These are phyloP conservation scores for Luidia sarsii DNA, from an alignment of 53 echinoderm and acorn worm species.

Conservation along the genomic window DNA sequence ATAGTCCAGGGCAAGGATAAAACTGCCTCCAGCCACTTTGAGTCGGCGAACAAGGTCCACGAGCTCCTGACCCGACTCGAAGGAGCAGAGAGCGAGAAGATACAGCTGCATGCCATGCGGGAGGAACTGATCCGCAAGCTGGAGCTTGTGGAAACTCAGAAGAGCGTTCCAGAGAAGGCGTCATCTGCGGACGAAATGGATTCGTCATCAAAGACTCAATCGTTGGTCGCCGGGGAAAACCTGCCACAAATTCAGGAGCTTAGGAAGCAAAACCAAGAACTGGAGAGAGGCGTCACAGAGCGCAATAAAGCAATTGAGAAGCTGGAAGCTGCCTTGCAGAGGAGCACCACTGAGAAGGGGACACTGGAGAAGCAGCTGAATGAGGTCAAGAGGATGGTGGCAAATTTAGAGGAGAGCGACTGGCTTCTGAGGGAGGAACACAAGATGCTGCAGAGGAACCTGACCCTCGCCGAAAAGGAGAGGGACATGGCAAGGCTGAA, in stretches of 20 bases:
- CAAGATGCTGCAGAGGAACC: slow-evolving; percentile 2
- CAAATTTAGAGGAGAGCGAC: slow-evolving; percentile 48
- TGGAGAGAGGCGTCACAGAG: not conserved
- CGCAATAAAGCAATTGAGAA: not conserved
- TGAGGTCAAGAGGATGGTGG: slow-evolving; percentile 9
- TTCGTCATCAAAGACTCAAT: slow-evolving; percentile 1
- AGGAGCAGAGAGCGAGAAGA: slow-evolving; percentile 73
- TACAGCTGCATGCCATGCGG: slow-evolving; percentile 57
- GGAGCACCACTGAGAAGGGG: not conserved
- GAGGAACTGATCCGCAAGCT: slow-evolving; percentile 69
- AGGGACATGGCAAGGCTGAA: not conserved
- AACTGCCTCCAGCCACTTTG: slow-evolving; percentile 75
- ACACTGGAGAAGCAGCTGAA: slow-evolving; percentile 7
- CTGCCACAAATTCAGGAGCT: slow-evolving; percentile 31
- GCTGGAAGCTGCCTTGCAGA: slow-evolving; percentile 33
- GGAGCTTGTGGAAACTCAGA: slow-evolving; percentile 48
- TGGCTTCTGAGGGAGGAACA: slow-evolving; percentile 42
- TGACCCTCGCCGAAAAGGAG: slow-evolving; percentile 14
- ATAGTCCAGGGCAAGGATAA: slow-evolving; percentile 80
- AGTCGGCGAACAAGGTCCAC: slow-evolving; percentile 86
- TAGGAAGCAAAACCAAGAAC: slow-evolving; percentile 10
- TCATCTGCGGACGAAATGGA: not conserved
- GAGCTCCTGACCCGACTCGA: slow-evolving; percentile 71
- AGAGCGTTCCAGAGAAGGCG: not conserved
- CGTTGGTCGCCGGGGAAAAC: not conserved